These are phyloP conservation scores for Parus major DNA, from an alignment of 2,113 vertebrate genomes.

Conservation along the genomic window DNA sequence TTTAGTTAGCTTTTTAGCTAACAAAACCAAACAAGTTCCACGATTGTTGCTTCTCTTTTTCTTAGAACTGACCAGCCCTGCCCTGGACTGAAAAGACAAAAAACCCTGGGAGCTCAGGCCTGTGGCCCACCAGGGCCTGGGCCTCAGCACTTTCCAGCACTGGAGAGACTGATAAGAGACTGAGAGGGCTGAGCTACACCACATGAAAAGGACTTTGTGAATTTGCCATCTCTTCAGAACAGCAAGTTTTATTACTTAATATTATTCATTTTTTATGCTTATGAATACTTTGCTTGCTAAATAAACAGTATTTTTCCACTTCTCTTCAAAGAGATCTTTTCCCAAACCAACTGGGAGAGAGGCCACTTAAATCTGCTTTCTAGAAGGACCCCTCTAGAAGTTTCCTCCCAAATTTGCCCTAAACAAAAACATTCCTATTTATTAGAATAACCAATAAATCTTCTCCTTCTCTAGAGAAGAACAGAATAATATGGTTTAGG, in stretches of 20 bases:
- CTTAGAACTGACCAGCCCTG: not conserved
- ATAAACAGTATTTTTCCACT: not conserved
- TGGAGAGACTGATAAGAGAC: not conserved
- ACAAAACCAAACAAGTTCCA: not conserved
- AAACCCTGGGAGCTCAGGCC: not conserved
- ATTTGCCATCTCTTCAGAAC: not conserved
- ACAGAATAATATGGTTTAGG: not conserved
- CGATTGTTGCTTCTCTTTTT: not conserved
- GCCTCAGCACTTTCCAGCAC: fast-evolving
- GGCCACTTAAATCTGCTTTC: not conserved
- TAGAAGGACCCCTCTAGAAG: not conserved
- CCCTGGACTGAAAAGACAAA: not conserved
- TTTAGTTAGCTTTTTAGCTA: not conserved
- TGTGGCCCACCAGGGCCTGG: fast-evolving
- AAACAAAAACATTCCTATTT: not conserved
- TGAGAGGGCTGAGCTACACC: fast-evolving
- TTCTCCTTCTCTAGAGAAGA: not conserved
- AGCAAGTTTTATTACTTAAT: not conserved
- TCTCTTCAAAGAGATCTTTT: not conserved
- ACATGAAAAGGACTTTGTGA: not conserved
- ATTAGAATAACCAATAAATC: not conserved
- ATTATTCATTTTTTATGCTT: not conserved
- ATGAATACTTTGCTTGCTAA: not conserved
- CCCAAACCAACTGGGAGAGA: no score
- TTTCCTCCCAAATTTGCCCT: not conserved